Evolutionary conservation across 2,888 invertebrate species (phyloP), one percentile per base, ranked within the genome.

Genomic region (Nomada lathburiana): DNA sequence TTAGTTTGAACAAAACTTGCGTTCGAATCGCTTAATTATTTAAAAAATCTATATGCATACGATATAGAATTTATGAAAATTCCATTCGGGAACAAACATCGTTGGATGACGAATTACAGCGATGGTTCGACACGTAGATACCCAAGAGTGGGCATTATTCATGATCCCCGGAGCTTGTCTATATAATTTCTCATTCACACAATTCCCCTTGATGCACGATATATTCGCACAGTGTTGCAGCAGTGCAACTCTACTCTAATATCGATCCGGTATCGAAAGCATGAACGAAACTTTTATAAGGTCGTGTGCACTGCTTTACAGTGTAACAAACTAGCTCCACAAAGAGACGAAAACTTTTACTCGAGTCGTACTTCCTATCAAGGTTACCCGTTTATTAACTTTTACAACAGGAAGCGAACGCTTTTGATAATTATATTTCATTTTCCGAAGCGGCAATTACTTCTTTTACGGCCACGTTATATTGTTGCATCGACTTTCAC

Each of bases 261-360:
- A 82, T 82, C 82, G 82, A 82, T 82, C 72, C 65, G 18, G 16
- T 47, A 60, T 63, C 81, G 74, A 59, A 62, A 53, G 53, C 47
- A 44, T 11, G 44, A n/a, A 29, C 44, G 57, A 71, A 81, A 81
- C 68, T 82, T 82, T 72, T 69, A 5, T 72, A 72, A 82, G 29
- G 76, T 76, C 67, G 18, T 42, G 20, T 23, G 42, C n/a, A n/a
- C 67, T 42, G 50, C 62, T 52, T 55, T 23, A 42, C 36, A 16
- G 59, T 47, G 71, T 55, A 80, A 67, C 65, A 47, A 70, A n/a
- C 36, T 0, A 53, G 53, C n/a, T 20, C 23, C 16, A 53, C 16
- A 62, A 71, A 80, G 26, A 57, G 72, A 26, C 36, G 29, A 57
- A 59, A 80, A 63, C 63, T 80, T 80, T 57, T 50, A 2, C 29